Conservation (phyloP, 2,888 invertebrate species). For the Pyralis farinalis region DNA sequence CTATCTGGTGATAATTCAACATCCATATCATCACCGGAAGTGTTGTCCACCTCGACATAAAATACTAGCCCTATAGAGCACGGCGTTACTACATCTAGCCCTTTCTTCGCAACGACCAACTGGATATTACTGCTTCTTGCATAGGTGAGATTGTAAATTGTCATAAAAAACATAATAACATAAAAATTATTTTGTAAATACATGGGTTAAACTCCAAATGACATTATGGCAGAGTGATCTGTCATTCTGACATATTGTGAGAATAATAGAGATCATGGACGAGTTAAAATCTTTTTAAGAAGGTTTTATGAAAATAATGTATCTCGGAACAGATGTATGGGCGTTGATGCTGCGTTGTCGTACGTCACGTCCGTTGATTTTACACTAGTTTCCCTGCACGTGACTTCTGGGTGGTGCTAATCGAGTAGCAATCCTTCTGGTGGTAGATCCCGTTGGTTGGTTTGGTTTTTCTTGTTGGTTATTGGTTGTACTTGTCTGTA, state of each 20-base stretch:
- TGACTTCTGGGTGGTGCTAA: no score
- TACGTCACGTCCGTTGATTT: no score
- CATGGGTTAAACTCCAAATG: conserved; percentile 38
- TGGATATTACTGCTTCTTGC: conserved; percentile 27
- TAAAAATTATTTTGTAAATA: conserved; percentile 51
- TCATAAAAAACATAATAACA: conserved; percentile 33
- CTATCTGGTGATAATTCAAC: conserved; percentile 47
- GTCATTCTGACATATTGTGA: conserved; percentile 16
- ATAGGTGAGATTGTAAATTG: conserved; percentile 26
- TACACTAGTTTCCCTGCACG: no score
- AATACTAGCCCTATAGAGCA: conserved; percentile 45
- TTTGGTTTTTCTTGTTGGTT: no score
- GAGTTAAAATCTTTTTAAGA: no score
- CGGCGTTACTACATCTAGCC: conserved; percentile 29
- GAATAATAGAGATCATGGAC: no score
- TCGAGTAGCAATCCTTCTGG: no score
- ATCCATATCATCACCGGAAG: conserved; percentile 35
- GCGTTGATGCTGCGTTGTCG: no score
- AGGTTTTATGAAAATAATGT: no score
- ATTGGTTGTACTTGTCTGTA: no score
- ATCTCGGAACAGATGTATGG: no score
- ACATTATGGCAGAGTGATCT: not conserved
- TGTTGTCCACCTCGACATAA: conserved; percentile 45
- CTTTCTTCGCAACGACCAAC: conserved; percentile 28
- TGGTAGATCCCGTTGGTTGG: no score